Percentiles rank a stretch among this genome's conserved stretches.
Evolutionary conservation across 2,113 vertebrate species (phyloP).

Genomic region (Catharus fuscescens): DNA sequence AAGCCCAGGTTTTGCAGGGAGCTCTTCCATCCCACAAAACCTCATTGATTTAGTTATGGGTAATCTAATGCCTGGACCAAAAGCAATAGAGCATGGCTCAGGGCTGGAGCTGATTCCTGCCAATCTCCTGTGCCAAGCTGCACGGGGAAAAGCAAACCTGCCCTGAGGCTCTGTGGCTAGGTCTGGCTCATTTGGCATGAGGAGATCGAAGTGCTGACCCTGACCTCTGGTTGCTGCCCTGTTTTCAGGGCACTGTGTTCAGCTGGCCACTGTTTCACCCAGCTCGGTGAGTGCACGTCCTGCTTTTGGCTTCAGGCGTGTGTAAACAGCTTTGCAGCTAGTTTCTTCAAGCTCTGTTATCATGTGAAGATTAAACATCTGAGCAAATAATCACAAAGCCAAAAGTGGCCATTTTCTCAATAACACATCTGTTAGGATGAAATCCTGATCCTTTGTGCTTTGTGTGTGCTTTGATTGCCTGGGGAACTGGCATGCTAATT

Average conservation of each 20-base stretch:
- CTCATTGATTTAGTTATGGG: background rate
- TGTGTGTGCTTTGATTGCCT: background rate
- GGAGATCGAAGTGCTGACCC: background rate
- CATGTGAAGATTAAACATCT: conserved; percentile 4
- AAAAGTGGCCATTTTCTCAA: conserved; percentile 32
- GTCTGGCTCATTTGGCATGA: background rate
- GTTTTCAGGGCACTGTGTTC: background rate
- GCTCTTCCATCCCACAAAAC: background rate
- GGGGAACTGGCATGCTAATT: conserved; percentile 18
- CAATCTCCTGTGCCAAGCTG: background rate
- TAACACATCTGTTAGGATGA: conserved; percentile 41
- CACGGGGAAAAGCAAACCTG: background rate
- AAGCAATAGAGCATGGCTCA: background rate
- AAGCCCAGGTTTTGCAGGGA: background rate
- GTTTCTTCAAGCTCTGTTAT: background rate
- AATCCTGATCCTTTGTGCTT: conserved; percentile 17
- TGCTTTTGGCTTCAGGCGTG: background rate
- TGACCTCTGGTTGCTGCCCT: background rate
- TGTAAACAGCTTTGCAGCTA: background rate
- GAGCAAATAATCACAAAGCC: conserved; percentile 21
- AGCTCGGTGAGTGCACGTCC: background rate
- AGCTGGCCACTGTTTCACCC: background rate
- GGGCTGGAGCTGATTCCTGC: background rate
- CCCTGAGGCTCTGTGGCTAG: background rate
- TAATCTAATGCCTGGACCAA: fast-evolving